Evolutionary conservation across 1,140 invertebrate species (phyloP).

Genomic region (Pseudomyrmex pallidus): DNA sequence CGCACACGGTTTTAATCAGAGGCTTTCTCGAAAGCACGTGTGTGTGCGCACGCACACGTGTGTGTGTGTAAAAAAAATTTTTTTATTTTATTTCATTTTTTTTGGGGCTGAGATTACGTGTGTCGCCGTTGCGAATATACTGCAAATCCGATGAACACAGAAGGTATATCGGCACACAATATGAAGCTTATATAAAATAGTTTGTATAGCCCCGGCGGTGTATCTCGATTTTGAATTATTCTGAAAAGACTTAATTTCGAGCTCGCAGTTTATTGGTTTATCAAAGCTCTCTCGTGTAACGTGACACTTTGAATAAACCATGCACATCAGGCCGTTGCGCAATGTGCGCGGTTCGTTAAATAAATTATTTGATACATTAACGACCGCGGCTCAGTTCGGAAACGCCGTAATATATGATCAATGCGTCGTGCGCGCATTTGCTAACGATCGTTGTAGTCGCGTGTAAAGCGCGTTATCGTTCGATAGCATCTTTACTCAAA

Average conservation of each 20-base stretch:
- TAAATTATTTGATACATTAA: constrained; percentile 57
- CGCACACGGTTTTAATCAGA: constrained; percentile 33
- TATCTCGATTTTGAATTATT: background rate
- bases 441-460: constrained; percentile 30
- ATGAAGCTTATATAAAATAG: background rate
- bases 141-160: background rate
- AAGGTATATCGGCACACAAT: background rate
- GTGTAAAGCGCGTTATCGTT: constrained; percentile 25
- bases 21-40: background rate
- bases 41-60: background rate
- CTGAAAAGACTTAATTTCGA: constrained; percentile 21
- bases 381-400: constrained; percentile 42
- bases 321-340: constrained; percentile 25
- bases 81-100: background rate
- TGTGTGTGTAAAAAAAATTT: background rate
- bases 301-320: constrained; percentile 32
- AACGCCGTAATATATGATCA: constrained; percentile 52
- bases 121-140: background rate
- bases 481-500: constrained; percentile 53
- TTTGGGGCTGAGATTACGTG: background rate
- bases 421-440: constrained; percentile 15
- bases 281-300: background rate
- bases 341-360: constrained; percentile 50
- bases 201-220: background rate
- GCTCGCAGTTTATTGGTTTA: constrained; percentile 13